These are phyloP conservation scores for Geococcyx californianus DNA, from an alignment of 2,113 vertebrate species.

Conservation along the genomic window DNA sequence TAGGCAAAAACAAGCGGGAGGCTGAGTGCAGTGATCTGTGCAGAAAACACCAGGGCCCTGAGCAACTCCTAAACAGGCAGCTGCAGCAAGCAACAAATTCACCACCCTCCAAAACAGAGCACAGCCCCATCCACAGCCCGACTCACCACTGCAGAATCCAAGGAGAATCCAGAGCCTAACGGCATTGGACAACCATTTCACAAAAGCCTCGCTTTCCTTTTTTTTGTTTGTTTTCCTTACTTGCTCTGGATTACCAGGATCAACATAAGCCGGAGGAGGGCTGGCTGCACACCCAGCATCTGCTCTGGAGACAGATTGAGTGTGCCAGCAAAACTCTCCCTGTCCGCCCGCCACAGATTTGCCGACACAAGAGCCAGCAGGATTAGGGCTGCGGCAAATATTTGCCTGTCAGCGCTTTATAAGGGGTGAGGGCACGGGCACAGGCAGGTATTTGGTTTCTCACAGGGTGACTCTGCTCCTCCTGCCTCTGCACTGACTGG, in stretches of 20 bases:
- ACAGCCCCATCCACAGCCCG: neutral
- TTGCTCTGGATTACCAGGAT: constrained; percentile 11
- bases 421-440: neutral
- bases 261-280: neutral
- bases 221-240: neutral
- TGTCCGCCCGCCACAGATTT: neutral
- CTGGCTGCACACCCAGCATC: neutral
- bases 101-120: neutral
- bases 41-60: neutral
- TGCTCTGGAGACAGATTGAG: neutral
- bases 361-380: constrained; percentile 39
- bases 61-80: neutral
- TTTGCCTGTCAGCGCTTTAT: constrained; percentile 47
- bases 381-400: constrained; percentile 49
- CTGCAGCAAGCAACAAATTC: neutral
- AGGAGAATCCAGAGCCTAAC: neutral
- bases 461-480: neutral
- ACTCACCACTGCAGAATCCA: neutral
- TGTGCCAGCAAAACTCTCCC: neutral
- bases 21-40: neutral
- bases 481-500: neutral
- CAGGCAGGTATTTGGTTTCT: neutral
- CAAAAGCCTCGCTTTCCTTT: neutral
- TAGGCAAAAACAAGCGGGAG: neutral
- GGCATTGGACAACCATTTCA: neutral